Percentiles rank a stretch among this genome's conserved stretches.
Evolutionary conservation across 1,140 invertebrate species (phyloP).

Genomic region (Planococcus citri): DNA sequence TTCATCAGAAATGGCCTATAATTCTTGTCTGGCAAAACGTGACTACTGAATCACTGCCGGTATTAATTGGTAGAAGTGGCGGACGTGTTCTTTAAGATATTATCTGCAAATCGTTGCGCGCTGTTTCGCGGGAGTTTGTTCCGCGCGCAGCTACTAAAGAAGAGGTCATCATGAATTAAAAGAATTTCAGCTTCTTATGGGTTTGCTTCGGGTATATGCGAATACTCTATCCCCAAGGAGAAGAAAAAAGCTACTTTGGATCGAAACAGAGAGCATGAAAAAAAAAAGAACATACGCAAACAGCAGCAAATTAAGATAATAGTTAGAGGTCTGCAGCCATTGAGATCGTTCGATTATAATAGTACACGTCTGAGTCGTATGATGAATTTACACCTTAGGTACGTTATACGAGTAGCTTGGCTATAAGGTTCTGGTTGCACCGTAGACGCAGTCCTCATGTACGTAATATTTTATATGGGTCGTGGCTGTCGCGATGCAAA

Average conservation of each 20-base stretch:
- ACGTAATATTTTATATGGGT: conserved; percentile 6
- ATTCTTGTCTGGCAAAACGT: conserved; percentile 19
- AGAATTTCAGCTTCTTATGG: conserved; percentile 6
- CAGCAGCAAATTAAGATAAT: not conserved
- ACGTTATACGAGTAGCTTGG: no score
- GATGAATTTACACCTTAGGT: not conserved
- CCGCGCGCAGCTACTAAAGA: conserved; percentile 4
- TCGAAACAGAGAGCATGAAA: not conserved
- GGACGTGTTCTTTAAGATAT: conserved; percentile 15
- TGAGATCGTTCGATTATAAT: not conserved
- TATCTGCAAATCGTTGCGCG: conserved; percentile 18
- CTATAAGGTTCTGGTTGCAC: no score
- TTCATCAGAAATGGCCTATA: conserved; percentile 13
- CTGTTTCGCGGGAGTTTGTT: conserved; percentile 13
- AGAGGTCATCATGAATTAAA: conserved; percentile 12
- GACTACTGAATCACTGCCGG: conserved; percentile 16
- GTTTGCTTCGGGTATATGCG: not conserved
- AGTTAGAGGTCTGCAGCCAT: not conserved
- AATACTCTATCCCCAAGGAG: not conserved
- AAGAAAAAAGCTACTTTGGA: no score
- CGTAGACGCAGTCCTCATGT: not conserved
- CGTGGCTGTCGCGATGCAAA: not conserved
- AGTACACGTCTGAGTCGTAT: not conserved
- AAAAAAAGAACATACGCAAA: not conserved
- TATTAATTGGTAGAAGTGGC: conserved; percentile 20